Evolutionary conservation across 2,888 invertebrate species (phyloP).

Genomic region (Leucozona laternaria): DNA sequence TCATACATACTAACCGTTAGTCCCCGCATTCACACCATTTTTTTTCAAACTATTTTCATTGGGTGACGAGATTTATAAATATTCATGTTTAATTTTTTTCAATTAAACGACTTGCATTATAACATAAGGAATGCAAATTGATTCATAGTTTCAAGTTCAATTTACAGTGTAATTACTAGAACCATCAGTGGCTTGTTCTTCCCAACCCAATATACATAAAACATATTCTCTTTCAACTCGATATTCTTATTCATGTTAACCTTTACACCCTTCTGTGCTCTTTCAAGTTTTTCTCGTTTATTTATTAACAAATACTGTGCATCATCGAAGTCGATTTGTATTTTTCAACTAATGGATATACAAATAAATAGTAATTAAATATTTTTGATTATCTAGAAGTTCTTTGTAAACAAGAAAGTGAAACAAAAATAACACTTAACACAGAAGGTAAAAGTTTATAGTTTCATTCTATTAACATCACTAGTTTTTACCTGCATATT

Average conservation of each 20-base stretch:
- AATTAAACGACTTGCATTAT: too few species aligned
- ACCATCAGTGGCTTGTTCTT: neutral
- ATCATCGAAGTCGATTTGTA: neutral
- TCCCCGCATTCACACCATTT: too few species aligned
- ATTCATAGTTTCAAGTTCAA: too few species aligned
- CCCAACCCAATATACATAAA: neutral
- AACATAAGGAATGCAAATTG: too few species aligned
- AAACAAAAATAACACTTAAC: slow-evolving; percentile 1
- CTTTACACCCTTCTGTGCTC: neutral
- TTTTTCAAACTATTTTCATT: too few species aligned
- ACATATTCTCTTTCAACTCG: neutral
- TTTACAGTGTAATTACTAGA: too few species aligned
- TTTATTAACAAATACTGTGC: neutral
- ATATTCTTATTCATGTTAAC: neutral
- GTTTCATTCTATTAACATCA: neutral
- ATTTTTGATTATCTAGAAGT: slow-evolving; percentile 9
- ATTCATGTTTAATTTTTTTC: too few species aligned
- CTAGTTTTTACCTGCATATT: neutral
- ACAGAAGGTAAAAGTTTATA: neutral
- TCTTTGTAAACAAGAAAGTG: slow-evolving; percentile 18
- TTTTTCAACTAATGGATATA: slow-evolving; percentile 10
- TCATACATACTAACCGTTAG: too few species aligned
- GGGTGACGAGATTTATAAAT: too few species aligned
- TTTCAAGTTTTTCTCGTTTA: slow-evolving; percentile 1
- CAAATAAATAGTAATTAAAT: slow-evolving; percentile 24